Base-by-base conservation (phyloP, 2,888 invertebrate genomes). In the Drosophila peninsularis region DNA sequence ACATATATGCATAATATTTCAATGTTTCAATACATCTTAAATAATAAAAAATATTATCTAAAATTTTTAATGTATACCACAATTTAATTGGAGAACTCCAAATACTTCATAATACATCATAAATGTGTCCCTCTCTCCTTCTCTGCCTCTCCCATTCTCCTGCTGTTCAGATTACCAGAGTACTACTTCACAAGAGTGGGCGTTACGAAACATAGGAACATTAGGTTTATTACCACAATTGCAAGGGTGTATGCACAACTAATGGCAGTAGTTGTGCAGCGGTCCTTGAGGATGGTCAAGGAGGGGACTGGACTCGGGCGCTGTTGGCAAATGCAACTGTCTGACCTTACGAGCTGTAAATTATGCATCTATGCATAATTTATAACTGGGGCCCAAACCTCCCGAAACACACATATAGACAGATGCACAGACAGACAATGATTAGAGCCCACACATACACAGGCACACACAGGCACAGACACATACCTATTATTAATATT, bases 331-430 rank as follows among this genome's bases (percentile, higher is more conserved):
- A 80, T 89, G 89, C 89, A 89, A 83, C 89, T 88, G 89, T 86
- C 89, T 88, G 82, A 82, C 82, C 89, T 86, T 88, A 80, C 74
- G 74, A 75, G 75, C 89, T 70, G 83, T 87, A 87, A 80, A 83
- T 83, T 89, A 89, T 83, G 83, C 83, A 83, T 89, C 72, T 75
- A 89, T 81, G 88, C 84, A 83, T 83, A 83, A 83, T 83, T 83
- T 83, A 83, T 89, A 83, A 87, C 88, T 45, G 55, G 50, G 55
- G 10, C 65, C 71, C 76, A 69, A 27, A 64, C 70, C 64, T 80
- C 64, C 37, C 32, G 32, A 62, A 84, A 79, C 75, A 77, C 64
- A 58, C 19, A 41, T 39, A 41, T 62, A 74, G 82, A 79, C 85
- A 87, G 89, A 87, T 87, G 88, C 76, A 85, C 75, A 71, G 56